Evolutionary conservation across 2,797 vertebrate genomes (phyloP), one percentile per base, ranked within the genome.

Genomic region (Ciconia nigra): DNA sequence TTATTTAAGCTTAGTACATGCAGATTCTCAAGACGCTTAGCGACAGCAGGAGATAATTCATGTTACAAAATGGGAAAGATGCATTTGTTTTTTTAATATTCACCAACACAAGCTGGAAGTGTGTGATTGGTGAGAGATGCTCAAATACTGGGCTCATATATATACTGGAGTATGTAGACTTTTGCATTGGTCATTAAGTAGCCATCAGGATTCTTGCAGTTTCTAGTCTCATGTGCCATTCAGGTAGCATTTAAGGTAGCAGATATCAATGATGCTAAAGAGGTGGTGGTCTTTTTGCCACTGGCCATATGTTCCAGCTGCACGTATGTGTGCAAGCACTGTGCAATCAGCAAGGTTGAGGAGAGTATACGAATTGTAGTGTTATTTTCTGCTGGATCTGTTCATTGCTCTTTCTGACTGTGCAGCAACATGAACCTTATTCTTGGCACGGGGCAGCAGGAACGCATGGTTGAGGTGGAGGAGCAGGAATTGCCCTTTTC

Each of bases 401-500:
- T 76, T 59, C 59, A 31, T 66, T 33, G 26, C 62, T 61, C 39
- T 90, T 73, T 71, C 15, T 41, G 88, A 15, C 39, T 51, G 52
- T 17, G 41, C 44, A 65, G 61, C 63, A 61, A 31, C 39, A 2
- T 19, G 18, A 92, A 41, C 49, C 46, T 82, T 41, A 11, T 42
- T 78, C 28, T 74, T 78, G 69, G 62, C 58, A 35, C 0, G 0
- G 46, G 61, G 41, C 22, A 31, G 72, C 61, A 67, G 77, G 59
- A 77, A 20, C 6, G 5, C 7, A 0, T 14, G 41, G 14, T 10
- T 74, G 78, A 89, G 69, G 69, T 73, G 67, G 67, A 89, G 73
- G 42, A 91, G 83, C 76, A 72, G 70, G 80, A 96, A 65, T 92
- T 83, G 92, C 66, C 73, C 86, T 96, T 88, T 69, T 49, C 3